A percentile compares a stretch with the other conserved stretches of the same genome.
These are phyloP conservation scores for Amphibalanus amphitrite DNA, from an alignment of 1,140 invertebrate species.

Conservation along the genomic window DNA sequence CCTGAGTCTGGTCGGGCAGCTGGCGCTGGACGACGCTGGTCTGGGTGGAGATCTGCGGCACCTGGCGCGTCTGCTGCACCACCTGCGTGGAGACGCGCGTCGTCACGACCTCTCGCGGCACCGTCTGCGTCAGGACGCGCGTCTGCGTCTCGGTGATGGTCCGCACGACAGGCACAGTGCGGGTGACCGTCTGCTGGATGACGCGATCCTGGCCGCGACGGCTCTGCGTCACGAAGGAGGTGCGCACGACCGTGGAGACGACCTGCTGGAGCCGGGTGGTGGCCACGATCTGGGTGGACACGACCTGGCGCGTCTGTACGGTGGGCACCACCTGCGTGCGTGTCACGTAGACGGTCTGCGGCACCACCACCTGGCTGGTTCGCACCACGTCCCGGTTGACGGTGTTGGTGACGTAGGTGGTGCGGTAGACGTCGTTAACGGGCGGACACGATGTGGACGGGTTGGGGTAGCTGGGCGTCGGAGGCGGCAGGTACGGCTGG, in stretches of 20 bases:
- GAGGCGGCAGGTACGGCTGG: no score
- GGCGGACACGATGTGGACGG: no score
- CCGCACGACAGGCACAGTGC: no score
- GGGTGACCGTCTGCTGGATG: no score
- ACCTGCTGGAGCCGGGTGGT: slow-evolving; percentile 9
- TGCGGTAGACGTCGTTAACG: no score
- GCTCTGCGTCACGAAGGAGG: not conserved
- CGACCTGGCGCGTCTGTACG: slow-evolving; percentile 9
- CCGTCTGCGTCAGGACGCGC: no score
- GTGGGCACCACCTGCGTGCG: slow-evolving; percentile 12
- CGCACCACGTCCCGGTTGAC: slow-evolving; percentile 8
- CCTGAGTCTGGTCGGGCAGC: slow-evolving; percentile 6
- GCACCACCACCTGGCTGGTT: slow-evolving; percentile 6
- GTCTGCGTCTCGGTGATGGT: no score
- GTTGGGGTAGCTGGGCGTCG: no score
- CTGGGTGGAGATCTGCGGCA: slow-evolving; percentile 12
- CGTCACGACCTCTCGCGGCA: no score
- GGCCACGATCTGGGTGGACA: slow-evolving; percentile 13
- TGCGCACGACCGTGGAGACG: slow-evolving; percentile 12
- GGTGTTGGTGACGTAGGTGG: slow-evolving; percentile 14
- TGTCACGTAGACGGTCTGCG: slow-evolving; percentile 10
- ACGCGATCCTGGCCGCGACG: no score
- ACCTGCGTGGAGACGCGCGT: no score
- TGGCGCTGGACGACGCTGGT: slow-evolving; percentile 12
- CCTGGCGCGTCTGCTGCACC: no score